phyloP scores from a whole-genome alignment of 2,888 invertebrate genomes.

The Hemicrepidius hirtus region DNA sequence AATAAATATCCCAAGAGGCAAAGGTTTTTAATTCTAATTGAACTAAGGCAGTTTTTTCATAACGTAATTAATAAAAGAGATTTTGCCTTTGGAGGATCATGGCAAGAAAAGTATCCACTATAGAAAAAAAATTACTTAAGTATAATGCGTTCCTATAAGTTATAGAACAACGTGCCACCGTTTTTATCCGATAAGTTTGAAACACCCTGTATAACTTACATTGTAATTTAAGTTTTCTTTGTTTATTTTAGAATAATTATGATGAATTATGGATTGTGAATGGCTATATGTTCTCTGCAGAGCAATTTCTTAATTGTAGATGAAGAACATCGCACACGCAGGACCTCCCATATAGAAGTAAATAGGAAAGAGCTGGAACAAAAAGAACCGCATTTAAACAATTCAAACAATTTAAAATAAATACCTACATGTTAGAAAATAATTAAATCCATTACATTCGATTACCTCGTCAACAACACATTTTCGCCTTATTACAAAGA shows the following conservation, averaged over 20 bases:
- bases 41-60: too few species aligned
- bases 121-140: too few species aligned
- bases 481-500: conserved; percentile 11
- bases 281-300: not conserved
- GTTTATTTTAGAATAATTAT: conserved; percentile 10
- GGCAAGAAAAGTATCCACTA: too few species aligned
- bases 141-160: too few species aligned
- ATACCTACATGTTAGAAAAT: conserved; percentile 45
- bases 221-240: not conserved
- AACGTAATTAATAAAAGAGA: too few species aligned
- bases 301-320: conserved; percentile 35
- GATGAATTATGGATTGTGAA: too few species aligned
- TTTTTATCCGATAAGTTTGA: too few species aligned
- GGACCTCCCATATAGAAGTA: conserved; percentile 44
- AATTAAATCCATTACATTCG: conserved; percentile 46
- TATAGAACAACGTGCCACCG: too few species aligned
- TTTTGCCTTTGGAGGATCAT: too few species aligned
- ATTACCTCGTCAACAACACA: conserved; percentile 47
- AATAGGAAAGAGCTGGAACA: conserved; percentile 22
- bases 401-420: conserved; percentile 39
- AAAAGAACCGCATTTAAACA: conserved; percentile 11
- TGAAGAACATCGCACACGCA: conserved; percentile 33
- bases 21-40: too few species aligned
- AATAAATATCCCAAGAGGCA: too few species aligned
- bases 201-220: too few species aligned